phyloP scores from a whole-genome alignment of 2,113 vertebrate species.

The Corythoichthys intestinalis region DNA sequence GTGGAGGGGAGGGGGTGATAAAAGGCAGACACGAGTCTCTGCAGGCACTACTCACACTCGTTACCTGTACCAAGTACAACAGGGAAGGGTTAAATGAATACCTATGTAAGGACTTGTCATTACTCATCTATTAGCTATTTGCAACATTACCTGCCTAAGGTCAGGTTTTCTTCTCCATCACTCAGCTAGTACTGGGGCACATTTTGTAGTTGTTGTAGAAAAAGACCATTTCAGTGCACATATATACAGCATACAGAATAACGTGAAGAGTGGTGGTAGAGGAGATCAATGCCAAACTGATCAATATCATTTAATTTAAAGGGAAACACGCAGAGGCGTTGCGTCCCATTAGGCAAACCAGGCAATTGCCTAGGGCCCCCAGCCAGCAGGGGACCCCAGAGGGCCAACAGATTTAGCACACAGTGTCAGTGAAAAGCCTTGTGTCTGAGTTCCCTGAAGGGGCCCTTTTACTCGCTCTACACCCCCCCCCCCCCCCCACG shows the following conservation, averaged over 20 bases:
- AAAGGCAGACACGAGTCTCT: conserved; percentile 21
- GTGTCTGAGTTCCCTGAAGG: too few species aligned
- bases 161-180: conserved; percentile 44
- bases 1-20: conserved; percentile 8
- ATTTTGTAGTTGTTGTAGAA: conserved; percentile 39
- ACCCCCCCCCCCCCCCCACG: too few species aligned
- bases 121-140: conserved; percentile 67
- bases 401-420: too few species aligned
- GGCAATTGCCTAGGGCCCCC: too few species aligned
- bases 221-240: conserved; percentile 17
- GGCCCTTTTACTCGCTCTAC: too few species aligned
- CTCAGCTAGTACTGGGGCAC: conserved; percentile 30
- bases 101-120: conserved; percentile 57
- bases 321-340: too few species aligned
- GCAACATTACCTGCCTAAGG: conserved; percentile 55
- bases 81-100: conserved; percentile 54
- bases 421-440: too few species aligned
- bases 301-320: not conserved
- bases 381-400: too few species aligned
- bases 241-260: conserved; percentile 23
- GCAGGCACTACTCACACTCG: conserved; percentile 23
- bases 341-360: too few species aligned
- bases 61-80: conserved; percentile 40
- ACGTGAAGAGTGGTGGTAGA: conserved; percentile 31
- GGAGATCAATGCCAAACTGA: conserved; percentile 19